Conservation (phyloP, 2,113 vertebrate genomes). For the Pica pica region DNA sequence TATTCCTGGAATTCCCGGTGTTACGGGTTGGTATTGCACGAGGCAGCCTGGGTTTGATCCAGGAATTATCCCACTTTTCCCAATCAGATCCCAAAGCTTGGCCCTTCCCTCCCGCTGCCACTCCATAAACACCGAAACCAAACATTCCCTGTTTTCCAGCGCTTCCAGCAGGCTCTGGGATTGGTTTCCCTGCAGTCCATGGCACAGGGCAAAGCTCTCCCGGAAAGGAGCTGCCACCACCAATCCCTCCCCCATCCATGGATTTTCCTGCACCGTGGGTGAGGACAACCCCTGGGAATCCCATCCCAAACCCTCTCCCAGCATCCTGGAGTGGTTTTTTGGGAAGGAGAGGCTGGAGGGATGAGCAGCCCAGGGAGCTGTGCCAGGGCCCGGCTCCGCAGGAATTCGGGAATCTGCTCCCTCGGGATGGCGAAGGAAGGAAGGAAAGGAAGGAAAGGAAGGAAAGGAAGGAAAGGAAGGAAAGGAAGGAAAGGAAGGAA, state of each 20-base stretch:
- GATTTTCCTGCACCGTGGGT: fast-evolving
- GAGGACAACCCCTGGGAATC: background rate
- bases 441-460: no score
- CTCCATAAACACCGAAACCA: background rate
- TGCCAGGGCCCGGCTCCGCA: background rate
- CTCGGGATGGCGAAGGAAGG: no score
- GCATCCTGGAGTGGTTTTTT: background rate
- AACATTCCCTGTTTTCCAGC: background rate
- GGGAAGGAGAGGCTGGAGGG: background rate
- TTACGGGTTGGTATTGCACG: fast-evolving
- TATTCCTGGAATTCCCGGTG: background rate
- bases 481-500: no score
- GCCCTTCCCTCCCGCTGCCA: background rate
- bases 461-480: no score
- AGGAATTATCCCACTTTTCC: background rate
- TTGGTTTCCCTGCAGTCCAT: background rate
- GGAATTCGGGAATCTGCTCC: background rate
- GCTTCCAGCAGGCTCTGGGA: background rate
- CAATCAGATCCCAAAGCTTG: background rate
- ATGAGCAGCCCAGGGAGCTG: background rate
- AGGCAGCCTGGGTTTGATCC: background rate
- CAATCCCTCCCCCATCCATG: no score
- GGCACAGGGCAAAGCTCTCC: background rate
- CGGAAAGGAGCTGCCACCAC: background rate
- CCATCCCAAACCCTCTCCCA: background rate